Conservation (phyloP, 2,113 vertebrate genomes). For the Tachysurus vachellii region DNA sequence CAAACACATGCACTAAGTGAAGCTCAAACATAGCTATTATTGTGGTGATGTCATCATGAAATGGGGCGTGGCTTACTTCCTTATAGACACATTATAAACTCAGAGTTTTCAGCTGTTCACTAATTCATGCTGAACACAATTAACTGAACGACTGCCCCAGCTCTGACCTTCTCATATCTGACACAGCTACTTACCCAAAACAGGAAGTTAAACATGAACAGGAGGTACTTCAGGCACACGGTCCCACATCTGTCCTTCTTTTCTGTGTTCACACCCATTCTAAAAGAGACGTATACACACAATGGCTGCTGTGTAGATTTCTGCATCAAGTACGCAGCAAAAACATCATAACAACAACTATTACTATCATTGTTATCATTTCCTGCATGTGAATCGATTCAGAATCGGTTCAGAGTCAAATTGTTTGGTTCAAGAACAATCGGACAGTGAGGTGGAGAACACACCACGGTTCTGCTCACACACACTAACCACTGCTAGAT, state of each 20-base stretch:
- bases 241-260: slow-evolving; percentile 89
- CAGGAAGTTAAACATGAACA: slow-evolving; percentile 96
- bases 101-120: not conserved
- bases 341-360: not conserved
- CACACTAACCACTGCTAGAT: not conserved
- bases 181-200: slow-evolving; percentile 87
- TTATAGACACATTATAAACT: not conserved
- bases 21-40: not conserved
- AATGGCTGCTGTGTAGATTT: not conserved
- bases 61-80: not conserved
- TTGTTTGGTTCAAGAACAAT: not conserved
- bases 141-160: no score
- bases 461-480: not conserved
- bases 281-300: slow-evolving; percentile 4
- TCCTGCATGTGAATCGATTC: not conserved
- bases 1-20: no score
- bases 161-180: no score
- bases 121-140: not conserved
- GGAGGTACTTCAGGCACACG: slow-evolving; percentile 95
- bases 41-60: not conserved
- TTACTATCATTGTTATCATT: not conserved
- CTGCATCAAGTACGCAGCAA: not conserved
- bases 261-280: slow-evolving; percentile 80
- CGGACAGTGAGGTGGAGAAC: not conserved
- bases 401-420: not conserved